Conservation (phyloP, 2,888 invertebrate genomes). For the Chironomus tentans region DNA sequence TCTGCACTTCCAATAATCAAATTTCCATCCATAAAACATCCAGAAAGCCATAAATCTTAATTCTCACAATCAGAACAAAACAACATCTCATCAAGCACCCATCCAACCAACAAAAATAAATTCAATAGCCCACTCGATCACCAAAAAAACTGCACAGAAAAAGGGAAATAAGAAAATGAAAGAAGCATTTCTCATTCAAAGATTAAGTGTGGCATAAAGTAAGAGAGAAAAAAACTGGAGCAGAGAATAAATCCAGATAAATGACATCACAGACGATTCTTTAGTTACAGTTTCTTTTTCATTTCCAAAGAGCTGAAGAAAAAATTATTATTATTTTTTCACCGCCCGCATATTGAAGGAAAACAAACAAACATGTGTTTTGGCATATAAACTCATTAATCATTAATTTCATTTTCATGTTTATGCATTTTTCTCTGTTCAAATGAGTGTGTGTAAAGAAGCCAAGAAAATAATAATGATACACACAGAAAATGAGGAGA, state of each 20-base stretch:
- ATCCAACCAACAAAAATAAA: too few relatives aligned
- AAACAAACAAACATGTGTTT: constrained; percentile 1
- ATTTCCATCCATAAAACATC: neutral
- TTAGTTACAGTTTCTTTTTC: neutral
- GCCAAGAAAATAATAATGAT: neutral
- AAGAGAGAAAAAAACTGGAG: neutral
- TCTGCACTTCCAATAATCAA: too few relatives aligned
- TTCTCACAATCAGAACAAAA: too few relatives aligned
- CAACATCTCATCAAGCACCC: too few relatives aligned
- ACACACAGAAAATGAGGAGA: neutral
- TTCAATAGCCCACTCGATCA: too few relatives aligned
- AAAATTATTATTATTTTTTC: neutral
- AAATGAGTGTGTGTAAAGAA: neutral
- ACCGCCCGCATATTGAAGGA: neutral
- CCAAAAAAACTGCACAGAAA: too few relatives aligned
- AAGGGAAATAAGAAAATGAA: too few relatives aligned
- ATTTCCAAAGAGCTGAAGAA: neutral
- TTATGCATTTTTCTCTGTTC: constrained; percentile 1
- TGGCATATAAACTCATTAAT: constrained; percentile 4
- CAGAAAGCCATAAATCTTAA: too few relatives aligned
- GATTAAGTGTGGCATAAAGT: neutral
- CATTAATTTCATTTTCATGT: constrained; percentile 12
- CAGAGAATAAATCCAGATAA: constrained; percentile 1
- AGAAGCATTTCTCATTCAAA: neutral
- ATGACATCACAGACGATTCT: neutral